Base-by-base conservation (phyloP, 2,888 invertebrate genomes). In the Eupelmus urozonus region DNA sequence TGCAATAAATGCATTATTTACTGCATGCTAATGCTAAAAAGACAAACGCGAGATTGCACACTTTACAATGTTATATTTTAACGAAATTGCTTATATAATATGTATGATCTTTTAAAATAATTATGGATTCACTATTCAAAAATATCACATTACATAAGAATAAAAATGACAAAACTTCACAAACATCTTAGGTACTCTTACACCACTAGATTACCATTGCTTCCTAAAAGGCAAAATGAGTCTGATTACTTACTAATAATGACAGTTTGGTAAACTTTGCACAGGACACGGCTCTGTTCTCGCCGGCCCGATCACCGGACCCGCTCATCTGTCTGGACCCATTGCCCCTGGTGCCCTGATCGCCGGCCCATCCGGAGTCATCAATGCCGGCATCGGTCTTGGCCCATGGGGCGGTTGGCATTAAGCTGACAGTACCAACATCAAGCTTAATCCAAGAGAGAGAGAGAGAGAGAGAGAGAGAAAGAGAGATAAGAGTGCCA, bases 321-420 rank as follows among this genome's bases (percentile, higher is more conserved):
- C 85, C 5, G 88, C 88, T 7, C 86, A 85, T 42, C 76, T 89
- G 5, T 80, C 87, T 4, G 89, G 89, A 1, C 89, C 89, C 16
- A 60, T 87, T 29, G 84, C 88, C 7, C 87, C 87, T 1, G 88
- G 88, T 23, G 86, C 88, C 34, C 65, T 88, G 1, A 87, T 90
- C 60, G 87, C 87, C 16, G 89, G 89, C 53, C 89, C 89, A 20
- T 89, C 89, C 25, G 89, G 89, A 40, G 85, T 85, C 80, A 89
- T 89, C 81, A 75, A 85, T 4, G 85, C 88, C 20, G 89, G 89
- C 45, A 78, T 80, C 53, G 84, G 83, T 11, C 84, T n/a, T n/a
- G n/a, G 82, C 57, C 82, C 80, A 53, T 40, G n/a, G n/a, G 70
- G 63, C 7, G 34, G 66, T 34, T 74, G 49, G 66, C 63, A 45